phyloP scores from a whole-genome alignment of 2,113 vertebrate species.

The Megaleporinus macrocephalus region DNA sequence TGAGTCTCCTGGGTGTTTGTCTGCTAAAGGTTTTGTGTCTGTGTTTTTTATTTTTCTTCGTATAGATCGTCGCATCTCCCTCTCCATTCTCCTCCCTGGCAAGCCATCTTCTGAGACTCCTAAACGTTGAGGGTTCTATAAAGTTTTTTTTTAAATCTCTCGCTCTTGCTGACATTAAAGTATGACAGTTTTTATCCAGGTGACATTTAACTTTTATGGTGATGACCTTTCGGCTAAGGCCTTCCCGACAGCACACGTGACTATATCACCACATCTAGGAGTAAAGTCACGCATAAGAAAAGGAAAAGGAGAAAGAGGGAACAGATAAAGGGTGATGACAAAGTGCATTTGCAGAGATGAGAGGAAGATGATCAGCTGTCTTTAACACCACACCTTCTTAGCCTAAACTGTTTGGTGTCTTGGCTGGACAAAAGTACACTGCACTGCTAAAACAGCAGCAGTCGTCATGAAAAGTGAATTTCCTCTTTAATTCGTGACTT shows the following conservation, averaged over 20 bases:
- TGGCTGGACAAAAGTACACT: too few relatives aligned
- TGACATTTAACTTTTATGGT: slow-evolving; percentile 17
- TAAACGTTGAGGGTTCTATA: not conserved
- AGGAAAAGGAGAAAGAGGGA: not conserved
- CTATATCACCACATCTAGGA: not conserved
- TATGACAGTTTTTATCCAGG: slow-evolving; percentile 14
- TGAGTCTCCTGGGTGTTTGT: too few relatives aligned
- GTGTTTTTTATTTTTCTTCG: too few relatives aligned
- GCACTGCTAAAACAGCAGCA: too few relatives aligned
- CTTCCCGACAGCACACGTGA: not conserved
- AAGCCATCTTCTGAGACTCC: not conserved
- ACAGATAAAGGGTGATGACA: not conserved
- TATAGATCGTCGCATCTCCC: too few relatives aligned
- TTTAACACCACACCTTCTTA: too few relatives aligned
- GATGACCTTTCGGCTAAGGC: slow-evolving; percentile 31
- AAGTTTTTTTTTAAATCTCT: not conserved
- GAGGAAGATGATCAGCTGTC: not conserved
- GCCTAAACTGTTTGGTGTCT: too few relatives aligned
- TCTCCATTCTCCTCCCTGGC: not conserved
- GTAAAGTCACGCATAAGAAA: not conserved
- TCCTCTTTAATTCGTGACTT: too few relatives aligned
- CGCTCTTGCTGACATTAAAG: slow-evolving; percentile 10
- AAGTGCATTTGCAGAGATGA: not conserved
- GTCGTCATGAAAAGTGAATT: too few relatives aligned
- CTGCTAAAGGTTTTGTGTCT: too few relatives aligned